A percentile compares a stretch with the other conserved stretches of the same genome.
Evolutionary conservation across 2,797 vertebrate species (phyloP).

Genomic region (Myripristis murdjan): DNA sequence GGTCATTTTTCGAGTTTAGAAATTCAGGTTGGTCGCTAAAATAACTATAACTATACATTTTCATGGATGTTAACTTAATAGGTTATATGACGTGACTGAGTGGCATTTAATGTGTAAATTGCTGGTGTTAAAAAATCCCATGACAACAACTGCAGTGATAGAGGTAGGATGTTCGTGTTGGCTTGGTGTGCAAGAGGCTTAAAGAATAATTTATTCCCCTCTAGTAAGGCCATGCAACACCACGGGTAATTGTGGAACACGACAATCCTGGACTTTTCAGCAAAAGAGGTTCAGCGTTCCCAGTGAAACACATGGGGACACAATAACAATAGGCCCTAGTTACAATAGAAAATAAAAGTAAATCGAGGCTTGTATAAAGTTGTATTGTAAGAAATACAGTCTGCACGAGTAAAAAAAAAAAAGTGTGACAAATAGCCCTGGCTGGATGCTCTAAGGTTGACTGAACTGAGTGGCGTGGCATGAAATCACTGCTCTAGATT

Average conservation of each 20-base stretch:
- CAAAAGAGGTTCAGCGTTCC: too few species aligned
- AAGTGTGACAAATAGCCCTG: constrained; percentile 33
- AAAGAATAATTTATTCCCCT: neutral
- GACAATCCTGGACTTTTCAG: too few species aligned
- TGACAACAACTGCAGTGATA: too few species aligned
- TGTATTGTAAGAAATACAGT: neutral
- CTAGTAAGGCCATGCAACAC: neutral
- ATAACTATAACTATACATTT: neutral
- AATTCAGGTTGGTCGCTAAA: neutral
- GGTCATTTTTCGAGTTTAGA: too few species aligned
- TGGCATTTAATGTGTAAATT: too few species aligned
- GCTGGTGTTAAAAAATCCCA: too few species aligned
- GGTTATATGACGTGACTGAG: too few species aligned
- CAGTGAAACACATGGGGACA: too few species aligned
- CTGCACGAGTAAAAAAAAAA: constrained; percentile 5
- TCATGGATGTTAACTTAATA: neutral
- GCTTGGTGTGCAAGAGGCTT: neutral
- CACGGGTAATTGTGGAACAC: neutral
- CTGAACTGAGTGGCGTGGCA: neutral
- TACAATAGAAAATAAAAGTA: too few species aligned
- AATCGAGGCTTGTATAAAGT: too few species aligned
- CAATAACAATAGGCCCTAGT: too few species aligned
- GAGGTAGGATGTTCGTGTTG: neutral
- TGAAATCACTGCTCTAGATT: constrained; percentile 7
- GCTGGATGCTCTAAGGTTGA: neutral